Conservation (phyloP, 2,888 invertebrate genomes). For the Nephrotoma appendiculata region DNA sequence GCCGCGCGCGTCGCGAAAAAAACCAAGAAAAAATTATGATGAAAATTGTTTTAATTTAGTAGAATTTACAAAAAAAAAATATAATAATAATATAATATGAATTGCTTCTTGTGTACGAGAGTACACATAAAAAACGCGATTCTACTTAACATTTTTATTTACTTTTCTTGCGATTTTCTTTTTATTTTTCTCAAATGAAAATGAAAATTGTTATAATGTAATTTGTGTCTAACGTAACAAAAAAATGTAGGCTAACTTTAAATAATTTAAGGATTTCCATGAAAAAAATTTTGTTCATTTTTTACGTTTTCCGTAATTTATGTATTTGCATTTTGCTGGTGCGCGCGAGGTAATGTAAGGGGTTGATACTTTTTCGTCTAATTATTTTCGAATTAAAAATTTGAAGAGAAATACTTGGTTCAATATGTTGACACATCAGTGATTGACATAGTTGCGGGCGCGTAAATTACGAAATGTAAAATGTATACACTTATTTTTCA, state of each 20-base stretch:
- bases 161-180: neutral
- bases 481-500: too few species aligned
- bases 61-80: neutral
- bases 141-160: neutral
- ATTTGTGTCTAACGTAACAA: neutral
- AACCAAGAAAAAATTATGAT: neutral
- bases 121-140: neutral
- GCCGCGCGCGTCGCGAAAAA: neutral
- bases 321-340: neutral
- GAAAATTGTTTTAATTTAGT: neutral
- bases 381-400: neutral
- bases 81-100: neutral
- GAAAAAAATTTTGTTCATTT: neutral
- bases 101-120: too few species aligned
- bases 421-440: too few species aligned
- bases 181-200: neutral
- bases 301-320: neutral
- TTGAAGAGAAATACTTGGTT: too few species aligned
- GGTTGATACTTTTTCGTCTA: neutral
- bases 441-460: too few species aligned
- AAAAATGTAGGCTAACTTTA: neutral
- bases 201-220: neutral
- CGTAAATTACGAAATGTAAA: too few species aligned
- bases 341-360: neutral
- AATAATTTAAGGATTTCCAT: neutral